These are phyloP conservation scores for Pristionchus maxplancki DNA, from an alignment of 2,888 invertebrate species.

Conservation along the genomic window DNA sequence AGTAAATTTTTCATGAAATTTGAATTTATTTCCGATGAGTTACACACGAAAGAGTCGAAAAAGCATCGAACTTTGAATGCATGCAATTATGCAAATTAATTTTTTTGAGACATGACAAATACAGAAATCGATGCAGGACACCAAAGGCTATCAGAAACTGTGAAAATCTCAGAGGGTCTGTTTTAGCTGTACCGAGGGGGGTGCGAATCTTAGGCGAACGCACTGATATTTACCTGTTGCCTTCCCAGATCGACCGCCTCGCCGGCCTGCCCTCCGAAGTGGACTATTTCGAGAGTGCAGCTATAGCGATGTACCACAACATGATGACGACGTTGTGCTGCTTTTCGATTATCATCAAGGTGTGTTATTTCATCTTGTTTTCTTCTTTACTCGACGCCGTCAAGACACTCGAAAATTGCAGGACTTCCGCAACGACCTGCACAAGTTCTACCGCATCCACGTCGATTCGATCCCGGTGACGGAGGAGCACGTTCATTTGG, in stretches of 20 bases:
- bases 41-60: too few relatives aligned
- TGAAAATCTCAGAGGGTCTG: too few relatives aligned
- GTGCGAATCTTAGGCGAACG: too few relatives aligned
- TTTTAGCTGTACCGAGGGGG: too few relatives aligned
- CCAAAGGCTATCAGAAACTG: too few relatives aligned
- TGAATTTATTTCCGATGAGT: too few relatives aligned
- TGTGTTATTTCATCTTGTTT: neutral
- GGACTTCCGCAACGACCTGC: constrained; percentile 37
- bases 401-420: neutral
- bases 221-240: too few relatives aligned
- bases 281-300: constrained; percentile 41
- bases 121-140: too few relatives aligned
- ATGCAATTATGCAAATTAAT: too few relatives aligned
- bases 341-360: constrained; percentile 56
- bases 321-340: constrained; percentile 51
- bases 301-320: constrained; percentile 65
- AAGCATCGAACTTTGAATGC: too few relatives aligned
- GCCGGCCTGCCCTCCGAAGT: constrained; percentile 16
- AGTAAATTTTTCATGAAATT: too few relatives aligned
- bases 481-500: constrained; percentile 60
- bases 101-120: too few relatives aligned
- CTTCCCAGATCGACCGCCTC: constrained; percentile 56
- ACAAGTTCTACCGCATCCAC: constrained; percentile 52
- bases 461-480: constrained; percentile 52
- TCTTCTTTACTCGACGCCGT: neutral